phyloP scores from a whole-genome alignment of 2,797 vertebrate species.

The Pseudomugil tenellus region DNA sequence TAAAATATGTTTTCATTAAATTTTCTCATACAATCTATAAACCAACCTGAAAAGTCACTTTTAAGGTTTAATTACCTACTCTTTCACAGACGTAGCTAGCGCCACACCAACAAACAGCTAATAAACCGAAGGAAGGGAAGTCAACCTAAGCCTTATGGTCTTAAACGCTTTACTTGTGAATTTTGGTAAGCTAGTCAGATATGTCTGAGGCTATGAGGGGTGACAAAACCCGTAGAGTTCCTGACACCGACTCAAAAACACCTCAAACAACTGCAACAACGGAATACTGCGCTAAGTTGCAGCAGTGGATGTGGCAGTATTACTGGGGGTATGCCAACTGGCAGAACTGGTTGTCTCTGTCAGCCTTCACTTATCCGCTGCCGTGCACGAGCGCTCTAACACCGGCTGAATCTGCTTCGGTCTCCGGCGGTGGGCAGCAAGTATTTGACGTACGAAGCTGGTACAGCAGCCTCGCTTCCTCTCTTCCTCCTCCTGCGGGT shows the following conservation, averaged over 20 bases:
- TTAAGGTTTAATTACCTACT: conserved; percentile 12
- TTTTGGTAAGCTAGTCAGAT: conserved; percentile 1
- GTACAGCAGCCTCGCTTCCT: conserved; percentile 46
- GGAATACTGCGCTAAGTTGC: conserved; percentile 88
- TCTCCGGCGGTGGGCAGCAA: conserved; percentile 29
- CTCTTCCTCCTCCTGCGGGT: conserved; percentile 23
- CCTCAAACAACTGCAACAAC: conserved; percentile 47
- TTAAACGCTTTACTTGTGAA: neutral
- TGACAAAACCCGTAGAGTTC: conserved; percentile 2
- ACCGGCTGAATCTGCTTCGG: conserved; percentile 45
- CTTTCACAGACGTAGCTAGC: conserved; percentile 9
- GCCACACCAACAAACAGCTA: conserved; percentile 7
- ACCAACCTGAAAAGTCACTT: neutral
- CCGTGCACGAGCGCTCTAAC: conserved; percentile 34
- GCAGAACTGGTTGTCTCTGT: conserved; percentile 83
- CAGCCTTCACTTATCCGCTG: conserved; percentile 60
- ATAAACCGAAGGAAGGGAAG: conserved; percentile 12
- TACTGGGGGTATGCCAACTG: conserved; percentile 89
- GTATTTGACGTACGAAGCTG: conserved; percentile 56
- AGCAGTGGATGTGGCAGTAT: conserved; percentile 93
- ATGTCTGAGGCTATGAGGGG: conserved; percentile 37
- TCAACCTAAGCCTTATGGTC: conserved; percentile 8
- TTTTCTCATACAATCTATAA: neutral
- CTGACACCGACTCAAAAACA: conserved; percentile 15
- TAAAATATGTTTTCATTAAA: neutral